Evolutionary conservation across 2,797 vertebrate genomes (phyloP), one percentile per base, ranked within the genome.

Genomic region (Tenualosa ilisha): DNA sequence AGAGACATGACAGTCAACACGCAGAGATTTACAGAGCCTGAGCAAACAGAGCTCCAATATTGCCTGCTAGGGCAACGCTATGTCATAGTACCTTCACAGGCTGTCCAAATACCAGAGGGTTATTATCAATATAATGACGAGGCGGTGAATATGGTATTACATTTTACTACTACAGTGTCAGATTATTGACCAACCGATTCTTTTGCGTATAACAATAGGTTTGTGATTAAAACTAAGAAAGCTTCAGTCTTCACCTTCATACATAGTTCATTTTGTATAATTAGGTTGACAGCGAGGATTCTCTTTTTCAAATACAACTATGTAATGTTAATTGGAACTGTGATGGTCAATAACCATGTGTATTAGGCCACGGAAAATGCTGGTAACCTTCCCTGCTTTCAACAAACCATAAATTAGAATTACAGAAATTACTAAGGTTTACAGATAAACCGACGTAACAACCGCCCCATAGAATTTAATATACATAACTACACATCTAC

Each of bases 11-110:
- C 72, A 79, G 40, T 79, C 72, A 22, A 40, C 72, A 79, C 37
- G 31, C 20, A 37, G 43, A 85, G 79, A 87, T 87, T 82, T 87
- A 87, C 84, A 46, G 49, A 20, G 53, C 56, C 84, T 59, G 81
- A 61, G 31, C 59, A 72, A 84, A 84, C 63, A 84, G 72, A 22
- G 68, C 82, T 81, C 53, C 82, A 81, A 81, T 82, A 51, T 84
- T 81, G 65, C 24, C 22, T 51, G 26, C 61, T 53, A 83, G 68
- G 22, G 82, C 63, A 84, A 59, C 13, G 13, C 72, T 79, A 46
- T 24, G 59, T n/a, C 59, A 63, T 79, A 3, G 40, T 43, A 61
- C 40, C 31, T 40, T 37, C 53, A 83, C 22, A 37, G 22, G 46
- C 46, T 24, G 22, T 82, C 22, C 59, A 68, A 50, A 81, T 7